These are phyloP conservation scores for Drosophila setosimentum DNA, from an alignment of 2,888 invertebrate genomes.

Conservation along the genomic window DNA sequence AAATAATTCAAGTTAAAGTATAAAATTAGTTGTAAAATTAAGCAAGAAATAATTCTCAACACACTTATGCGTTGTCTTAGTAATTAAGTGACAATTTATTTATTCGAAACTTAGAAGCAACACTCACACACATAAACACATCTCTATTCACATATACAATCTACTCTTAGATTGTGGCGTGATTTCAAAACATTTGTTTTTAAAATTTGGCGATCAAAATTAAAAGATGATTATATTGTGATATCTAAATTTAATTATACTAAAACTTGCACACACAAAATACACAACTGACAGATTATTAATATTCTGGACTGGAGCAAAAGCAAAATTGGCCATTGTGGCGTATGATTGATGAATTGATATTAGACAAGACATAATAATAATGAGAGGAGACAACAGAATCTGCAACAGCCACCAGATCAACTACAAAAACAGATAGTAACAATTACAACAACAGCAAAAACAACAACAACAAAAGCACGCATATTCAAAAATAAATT, in stretches of 20 bases:
- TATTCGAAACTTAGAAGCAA: conserved; percentile 29
- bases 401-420: not conserved
- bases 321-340: conserved; percentile 27
- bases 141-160: conserved; percentile 7
- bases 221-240: conserved; percentile 73
- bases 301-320: conserved; percentile 31
- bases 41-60: conserved; percentile 36
- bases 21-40: conserved; percentile 37
- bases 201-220: conserved; percentile 54
- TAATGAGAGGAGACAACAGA: conserved; percentile 2
- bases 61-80: conserved; percentile 26
- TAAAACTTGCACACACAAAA: conserved; percentile 31
- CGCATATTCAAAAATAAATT: conserved; percentile 20
- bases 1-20: conserved; percentile 6
- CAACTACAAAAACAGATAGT: not conserved
- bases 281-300: conserved; percentile 7
- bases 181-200: conserved; percentile 29
- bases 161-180: conserved; percentile 3
- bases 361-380: conserved; percentile 43
- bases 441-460: conserved; percentile 3
- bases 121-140: conserved; percentile 11
- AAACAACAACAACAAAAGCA: conserved; percentile 16
- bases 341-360: conserved; percentile 59
- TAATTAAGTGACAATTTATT: conserved; percentile 41
- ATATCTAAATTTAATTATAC: conserved; percentile 71